These are phyloP conservation scores for Apis florea DNA, from an alignment of 1,140 invertebrate genomes.

Conservation along the genomic window DNA sequence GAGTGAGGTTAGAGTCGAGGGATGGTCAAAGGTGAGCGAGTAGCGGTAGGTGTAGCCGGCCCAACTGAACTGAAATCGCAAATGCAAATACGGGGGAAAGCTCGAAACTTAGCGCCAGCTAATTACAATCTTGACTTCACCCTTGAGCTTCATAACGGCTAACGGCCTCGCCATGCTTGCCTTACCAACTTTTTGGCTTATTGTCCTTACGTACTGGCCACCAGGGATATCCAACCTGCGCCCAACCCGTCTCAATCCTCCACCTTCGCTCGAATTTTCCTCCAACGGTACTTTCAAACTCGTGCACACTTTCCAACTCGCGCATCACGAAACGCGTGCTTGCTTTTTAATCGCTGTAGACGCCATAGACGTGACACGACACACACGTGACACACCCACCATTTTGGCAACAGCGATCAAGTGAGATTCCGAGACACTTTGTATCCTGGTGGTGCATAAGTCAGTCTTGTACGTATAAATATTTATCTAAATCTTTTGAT, in stretches of 20 bases:
- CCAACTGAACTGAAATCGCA: conserved; percentile 40
- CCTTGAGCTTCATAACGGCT: conserved; percentile 78
- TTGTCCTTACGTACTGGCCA: conserved; percentile 78
- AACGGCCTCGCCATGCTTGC: conserved; percentile 68
- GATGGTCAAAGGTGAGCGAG: not conserved
- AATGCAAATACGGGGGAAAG: conserved; percentile 76
- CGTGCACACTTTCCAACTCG: conserved; percentile 55
- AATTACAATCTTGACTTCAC: conserved; percentile 80
- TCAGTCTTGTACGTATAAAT: no score
- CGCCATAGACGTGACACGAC: not conserved
- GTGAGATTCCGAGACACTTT: no score
- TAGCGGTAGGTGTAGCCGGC: not conserved
- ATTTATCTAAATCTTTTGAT: no score
- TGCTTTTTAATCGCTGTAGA: not conserved
- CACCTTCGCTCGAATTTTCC: conserved; percentile 33
- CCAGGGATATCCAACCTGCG: conserved; percentile 70
- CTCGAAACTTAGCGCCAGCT: conserved; percentile 77
- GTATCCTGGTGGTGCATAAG: no score
- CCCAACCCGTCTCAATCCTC: conserved; percentile 31
- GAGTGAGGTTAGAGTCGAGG: not conserved
- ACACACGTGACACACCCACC: no score
- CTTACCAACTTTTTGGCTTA: conserved; percentile 78
- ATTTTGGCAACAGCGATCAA: not conserved
- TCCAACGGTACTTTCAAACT: conserved; percentile 51
- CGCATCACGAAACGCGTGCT: conserved; percentile 25